These are phyloP conservation scores for Metridium senile DNA, from an alignment of 92 coral and sea anemone genomes.

Conservation along the genomic window DNA sequence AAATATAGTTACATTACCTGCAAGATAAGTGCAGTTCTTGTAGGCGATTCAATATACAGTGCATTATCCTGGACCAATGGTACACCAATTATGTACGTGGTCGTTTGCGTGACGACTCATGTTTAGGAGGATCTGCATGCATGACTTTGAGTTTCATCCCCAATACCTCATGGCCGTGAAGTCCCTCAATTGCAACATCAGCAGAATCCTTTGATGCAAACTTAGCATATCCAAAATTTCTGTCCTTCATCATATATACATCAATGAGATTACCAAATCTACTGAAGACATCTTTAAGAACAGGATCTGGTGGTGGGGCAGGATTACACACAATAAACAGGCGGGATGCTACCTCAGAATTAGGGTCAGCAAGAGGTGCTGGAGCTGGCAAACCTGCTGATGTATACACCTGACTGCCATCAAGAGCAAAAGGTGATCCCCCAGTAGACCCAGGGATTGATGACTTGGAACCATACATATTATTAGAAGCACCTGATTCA, in stretches of 20 bases:
- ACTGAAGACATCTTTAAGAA: conserved; percentile 96
- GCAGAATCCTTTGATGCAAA: conserved; percentile 94
- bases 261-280: conserved; percentile 97
- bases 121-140: conserved; percentile 98
- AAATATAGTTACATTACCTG: conserved; percentile 48
- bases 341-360: conserved; percentile 87
- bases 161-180: conserved; percentile 92
- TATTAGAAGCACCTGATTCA: conserved; percentile 51
- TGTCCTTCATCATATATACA: conserved; percentile 96
- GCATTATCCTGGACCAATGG: background rate
- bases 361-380: conserved; percentile 85
- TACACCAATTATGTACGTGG: conserved; percentile 71
- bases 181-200: conserved; percentile 93
- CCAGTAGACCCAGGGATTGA: conserved; percentile 57
- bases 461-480: conserved; percentile 59
- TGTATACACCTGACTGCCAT: conserved; percentile 74
- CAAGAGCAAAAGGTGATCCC: conserved; percentile 42
- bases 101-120: conserved; percentile 94
- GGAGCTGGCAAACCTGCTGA: conserved; percentile 98
- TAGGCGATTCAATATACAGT: conserved; percentile 11
- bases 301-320: conserved; percentile 95
- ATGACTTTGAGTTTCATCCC: conserved; percentile 99
- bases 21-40: conserved; percentile 25
- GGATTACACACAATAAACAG: conserved; percentile 96
- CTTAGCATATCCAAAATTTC: conserved; percentile 99